These are phyloP conservation scores for Procambarus clarkii DNA, from an alignment of 1,140 invertebrate genomes.

Conservation along the genomic window DNA sequence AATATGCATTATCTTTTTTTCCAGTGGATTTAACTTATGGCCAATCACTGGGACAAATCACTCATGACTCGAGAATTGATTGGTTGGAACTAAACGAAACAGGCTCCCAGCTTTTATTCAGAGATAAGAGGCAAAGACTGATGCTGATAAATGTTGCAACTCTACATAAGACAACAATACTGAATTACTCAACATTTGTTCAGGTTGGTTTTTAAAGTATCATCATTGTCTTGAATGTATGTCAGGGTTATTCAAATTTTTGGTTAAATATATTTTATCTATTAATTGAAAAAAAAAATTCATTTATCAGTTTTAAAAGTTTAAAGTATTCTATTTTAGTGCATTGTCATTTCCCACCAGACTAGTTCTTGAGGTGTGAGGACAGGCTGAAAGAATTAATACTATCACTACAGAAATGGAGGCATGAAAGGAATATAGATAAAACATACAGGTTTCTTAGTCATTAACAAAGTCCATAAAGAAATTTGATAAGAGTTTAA, in stretches of 20 bases:
- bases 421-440: too few species aligned
- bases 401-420: too few species aligned
- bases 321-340: background rate
- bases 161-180: slow-evolving; percentile 80
- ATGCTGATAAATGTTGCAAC: slow-evolving; percentile 81
- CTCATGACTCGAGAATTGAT: slow-evolving; percentile 94
- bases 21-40: slow-evolving; percentile 88
- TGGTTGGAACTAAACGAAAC: slow-evolving; percentile 99
- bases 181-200: slow-evolving; percentile 77
- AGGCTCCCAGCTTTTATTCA: slow-evolving; percentile 89
- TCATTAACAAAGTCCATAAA: too few species aligned
- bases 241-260: too few species aligned
- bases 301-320: background rate
- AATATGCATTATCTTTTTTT: background rate
- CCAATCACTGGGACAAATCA: slow-evolving; percentile 85
- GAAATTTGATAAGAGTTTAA: too few species aligned
- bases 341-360: too few species aligned
- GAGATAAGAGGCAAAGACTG: slow-evolving; percentile 87
- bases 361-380: too few species aligned
- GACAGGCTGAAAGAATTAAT: too few species aligned
- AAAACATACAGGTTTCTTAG: too few species aligned
- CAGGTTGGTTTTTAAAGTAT: slow-evolving; percentile 47
- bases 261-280: too few species aligned
- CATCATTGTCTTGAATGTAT: too few species aligned
- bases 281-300: slow-evolving; percentile 69